Base-by-base conservation (phyloP, 2,797 vertebrate species). In the Phoeniculus purpureus region DNA sequence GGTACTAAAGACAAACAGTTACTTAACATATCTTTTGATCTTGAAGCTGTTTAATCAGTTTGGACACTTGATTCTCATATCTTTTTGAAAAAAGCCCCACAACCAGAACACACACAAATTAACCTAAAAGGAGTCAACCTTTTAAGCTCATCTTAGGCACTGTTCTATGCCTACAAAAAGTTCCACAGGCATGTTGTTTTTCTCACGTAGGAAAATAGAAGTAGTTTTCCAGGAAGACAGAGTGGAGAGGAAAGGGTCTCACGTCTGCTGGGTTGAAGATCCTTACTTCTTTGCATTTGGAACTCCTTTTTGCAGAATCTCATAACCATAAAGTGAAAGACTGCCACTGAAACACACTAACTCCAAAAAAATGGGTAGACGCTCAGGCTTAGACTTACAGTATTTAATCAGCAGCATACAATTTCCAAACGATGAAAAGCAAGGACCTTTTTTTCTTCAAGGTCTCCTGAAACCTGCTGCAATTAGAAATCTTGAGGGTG, bases 1-100 rank as follows among this genome's bases (percentile, higher is more conserved):
- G 88, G 76, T 94, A 74, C 84, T 75, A 72, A 92, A 88, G 67
- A 66, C 65, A 97, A 94, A 71, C 65, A 89, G 92, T 93, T 88
- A 92, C 68, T 84, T 89, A 95, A 87, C n/a, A 43, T 29, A 60
- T 25, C 60, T 71, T 87, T 34, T 77, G 31, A 89, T 90, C 58
- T 19, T 81, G 34, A 92, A 76, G 34, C n/a, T 89, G 54, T 86
- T 93, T 94, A 92, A 96, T 96, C 60, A 47, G 55, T 94, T 92
- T 87, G 32, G 81, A 91, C 92, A 78, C 32, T 92, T 91, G 62
- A 73, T 62, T n/a, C 19, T 67, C 31, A 12, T 40, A 50, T 20
- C 2, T 54, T 59, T 70, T 37, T 10, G 37, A 52, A 31, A 52
- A 52, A 61, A 67, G 4, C n/a, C 14, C 13, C 18, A 61, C 58